These are phyloP conservation scores for Dermatemys mawii DNA, from an alignment of 2,113 vertebrate species.

Conservation along the genomic window DNA sequence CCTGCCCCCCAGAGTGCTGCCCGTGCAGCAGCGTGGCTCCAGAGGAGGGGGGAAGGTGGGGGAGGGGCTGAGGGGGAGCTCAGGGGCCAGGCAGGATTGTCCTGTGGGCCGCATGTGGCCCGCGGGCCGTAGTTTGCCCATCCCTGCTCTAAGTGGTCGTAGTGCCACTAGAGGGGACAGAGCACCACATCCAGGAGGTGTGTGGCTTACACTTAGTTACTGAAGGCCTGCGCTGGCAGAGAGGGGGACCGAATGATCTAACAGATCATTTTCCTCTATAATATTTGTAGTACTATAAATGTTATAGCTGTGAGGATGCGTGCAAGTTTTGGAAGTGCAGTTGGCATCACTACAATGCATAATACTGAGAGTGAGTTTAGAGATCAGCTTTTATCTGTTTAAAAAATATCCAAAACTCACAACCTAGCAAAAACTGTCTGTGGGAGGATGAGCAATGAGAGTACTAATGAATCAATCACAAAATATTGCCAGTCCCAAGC, in stretches of 20 bases:
- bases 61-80: too few relatives aligned
- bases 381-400: background rate
- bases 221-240: conserved; percentile 21
- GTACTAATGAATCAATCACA: background rate
- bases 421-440: background rate
- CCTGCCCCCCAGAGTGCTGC: too few relatives aligned
- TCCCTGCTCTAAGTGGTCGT: too few relatives aligned
- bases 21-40: too few relatives aligned
- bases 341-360: background rate
- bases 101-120: too few relatives aligned
- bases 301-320: conserved; percentile 14
- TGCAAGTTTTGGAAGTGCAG: conserved; percentile 36
- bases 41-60: too few relatives aligned
- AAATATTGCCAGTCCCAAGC: background rate
- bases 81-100: too few relatives aligned
- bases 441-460: background rate
- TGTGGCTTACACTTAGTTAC: background rate
- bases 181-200: too few relatives aligned
- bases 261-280: background rate
- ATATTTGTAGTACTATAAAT: conserved; percentile 16
- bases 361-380: conserved; percentile 20
- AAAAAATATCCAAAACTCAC: background rate
- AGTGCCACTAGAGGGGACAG: too few relatives aligned
- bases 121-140: too few relatives aligned
- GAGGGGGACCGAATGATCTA: conserved; percentile 7